These are phyloP conservation scores for Dicroscelio sp. DNA, from an alignment of 2,888 invertebrate genomes.

Conservation along the genomic window DNA sequence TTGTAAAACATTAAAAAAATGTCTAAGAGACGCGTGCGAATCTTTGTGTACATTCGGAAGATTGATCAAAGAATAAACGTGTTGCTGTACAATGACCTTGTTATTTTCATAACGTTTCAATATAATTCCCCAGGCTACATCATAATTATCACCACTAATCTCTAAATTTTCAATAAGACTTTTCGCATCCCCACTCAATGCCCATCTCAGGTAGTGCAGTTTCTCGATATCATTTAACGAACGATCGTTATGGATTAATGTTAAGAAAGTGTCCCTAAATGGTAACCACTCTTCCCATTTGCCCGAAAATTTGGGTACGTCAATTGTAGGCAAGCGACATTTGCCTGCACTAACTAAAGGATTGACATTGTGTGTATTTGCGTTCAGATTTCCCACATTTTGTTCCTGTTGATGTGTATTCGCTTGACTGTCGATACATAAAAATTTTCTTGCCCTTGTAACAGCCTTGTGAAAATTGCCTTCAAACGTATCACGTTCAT, in stretches of 20 bases:
- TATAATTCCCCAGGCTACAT: not conserved
- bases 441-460: not conserved
- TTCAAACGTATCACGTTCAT: not conserved
- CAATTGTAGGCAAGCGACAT: not conserved
- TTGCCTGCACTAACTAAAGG: not conserved
- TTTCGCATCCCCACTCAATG: not conserved
- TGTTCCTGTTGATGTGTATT: not conserved
- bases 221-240: conserved; percentile 1
- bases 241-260: not conserved
- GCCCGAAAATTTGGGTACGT: not conserved
- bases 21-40: not conserved
- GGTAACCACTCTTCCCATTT: conserved; percentile 11
- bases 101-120: conserved; percentile 68
- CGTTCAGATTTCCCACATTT: not conserved
- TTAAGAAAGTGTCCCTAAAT: conserved; percentile 16
- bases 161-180: not conserved
- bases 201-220: conserved; percentile 44
- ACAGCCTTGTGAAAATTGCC: not conserved
- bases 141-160: not conserved
- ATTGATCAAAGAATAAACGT: conserved; percentile 4
- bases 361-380: not conserved
- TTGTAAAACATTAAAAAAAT: not conserved
- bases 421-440: not conserved
- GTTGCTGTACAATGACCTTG: conserved; percentile 24
- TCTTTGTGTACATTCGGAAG: not conserved